Percentiles rank a stretch among this genome's conserved stretches.
phyloP scores from a whole-genome alignment of 2,888 invertebrate species.

The Smittia sp. region DNA sequence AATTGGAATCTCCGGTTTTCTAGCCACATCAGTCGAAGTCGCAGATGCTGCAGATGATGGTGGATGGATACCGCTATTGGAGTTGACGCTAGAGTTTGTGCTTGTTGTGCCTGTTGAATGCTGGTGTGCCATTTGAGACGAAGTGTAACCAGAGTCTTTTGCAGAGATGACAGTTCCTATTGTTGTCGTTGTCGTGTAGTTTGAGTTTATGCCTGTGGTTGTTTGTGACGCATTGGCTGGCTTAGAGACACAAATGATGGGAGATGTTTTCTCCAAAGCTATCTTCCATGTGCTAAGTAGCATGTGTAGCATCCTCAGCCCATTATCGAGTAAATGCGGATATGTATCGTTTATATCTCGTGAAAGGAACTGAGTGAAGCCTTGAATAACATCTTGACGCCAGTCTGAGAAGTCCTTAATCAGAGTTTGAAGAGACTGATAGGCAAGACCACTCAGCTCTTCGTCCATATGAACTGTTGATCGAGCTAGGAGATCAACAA shows the following conservation, averaged over 20 bases:
- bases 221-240: conserved; percentile 28
- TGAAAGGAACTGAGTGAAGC: conserved; percentile 91
- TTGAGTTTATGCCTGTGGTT: conserved; percentile 29
- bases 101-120: conserved; percentile 46
- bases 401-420: conserved; percentile 96
- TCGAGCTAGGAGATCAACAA: conserved; percentile 90
- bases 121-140: conserved; percentile 41
- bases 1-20: conserved; percentile 57
- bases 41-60: neutral
- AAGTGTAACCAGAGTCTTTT: conserved; percentile 38
- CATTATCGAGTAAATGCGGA: conserved; percentile 71
- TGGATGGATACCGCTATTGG: conserved; percentile 45
- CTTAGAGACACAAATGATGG: neutral
- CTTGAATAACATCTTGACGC: conserved; percentile 92
- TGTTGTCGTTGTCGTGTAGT: conserved; percentile 44
- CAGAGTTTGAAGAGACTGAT: conserved; percentile 92
- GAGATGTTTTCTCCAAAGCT: conserved; percentile 56
- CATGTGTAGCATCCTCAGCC: conserved; percentile 87
- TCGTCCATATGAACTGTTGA: conserved; percentile 98
- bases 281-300: conserved; percentile 91
- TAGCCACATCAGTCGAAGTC: conserved; percentile 45
- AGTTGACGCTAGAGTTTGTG: conserved; percentile 53
- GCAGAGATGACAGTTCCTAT: conserved; percentile 26
- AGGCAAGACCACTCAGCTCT: conserved; percentile 88
- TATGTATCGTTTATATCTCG: conserved; percentile 70